Evolutionary conservation across 2,888 invertebrate genomes (phyloP), one percentile per base, ranked within the genome.

Genomic region (Eupithecia vulgata): DNA sequence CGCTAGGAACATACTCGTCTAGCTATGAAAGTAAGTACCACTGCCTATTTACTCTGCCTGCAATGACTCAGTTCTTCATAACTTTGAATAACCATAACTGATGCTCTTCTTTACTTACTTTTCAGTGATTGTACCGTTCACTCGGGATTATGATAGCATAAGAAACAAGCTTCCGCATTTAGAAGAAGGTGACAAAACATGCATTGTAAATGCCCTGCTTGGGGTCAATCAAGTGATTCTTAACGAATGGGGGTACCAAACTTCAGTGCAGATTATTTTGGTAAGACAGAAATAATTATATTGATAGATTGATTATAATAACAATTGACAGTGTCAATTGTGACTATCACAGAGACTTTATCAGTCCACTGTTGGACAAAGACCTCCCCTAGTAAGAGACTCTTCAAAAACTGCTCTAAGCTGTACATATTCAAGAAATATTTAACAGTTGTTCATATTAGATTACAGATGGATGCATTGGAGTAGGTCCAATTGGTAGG

Each of bases 241-340:
- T 48, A 96, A 96, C 70, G 98, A 98, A 87, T 99, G 99, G 99
- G 98, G 98, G 7, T 96, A 96, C 76, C 96, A 97, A 79, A 97
- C 97, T 67, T 96, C 97, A 12, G 97, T 97, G 81, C 98, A 99
- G 80, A 93, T 94, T 57, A 90, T 95, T 75, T 71, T 95, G 90
- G 95, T 94, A 88, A 76, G 71, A 13, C 10, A 10, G n/a, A 52
- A 52, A 52, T 8, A 52, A 8, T 3, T 21, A 21, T 52, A n/a
- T 7, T 48, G 21, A 21, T 21, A 10, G 10, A 52, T 21, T 21
- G 52, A 21, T 52, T 48, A n/a, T n/a, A 45, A 1, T 12, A 42
- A 15, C 5, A 5, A 42, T 40, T 42, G 0, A 17, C n/a, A 21
- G n/a, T n/a, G n/a, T n/a, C n/a, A n/a, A n/a, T n/a, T n/a, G n/a